Percentiles rank a stretch among this genome's conserved stretches.
These are phyloP conservation scores for Cephus nigrinus DNA, from an alignment of 2,888 invertebrate genomes.

Conservation along the genomic window DNA sequence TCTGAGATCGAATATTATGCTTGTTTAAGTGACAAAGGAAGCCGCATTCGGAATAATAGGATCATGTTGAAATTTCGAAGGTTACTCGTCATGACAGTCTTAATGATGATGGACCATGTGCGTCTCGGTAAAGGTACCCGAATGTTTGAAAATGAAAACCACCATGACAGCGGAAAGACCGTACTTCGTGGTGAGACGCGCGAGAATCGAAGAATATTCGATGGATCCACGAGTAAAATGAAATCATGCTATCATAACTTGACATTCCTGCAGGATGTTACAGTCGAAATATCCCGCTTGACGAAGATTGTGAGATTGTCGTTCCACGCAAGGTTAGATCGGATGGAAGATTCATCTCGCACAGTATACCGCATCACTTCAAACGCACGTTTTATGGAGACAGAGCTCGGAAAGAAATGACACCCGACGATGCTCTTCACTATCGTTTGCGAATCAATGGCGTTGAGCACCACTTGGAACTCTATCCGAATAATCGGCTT, in stretches of 20 bases:
- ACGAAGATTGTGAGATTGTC: slow-evolving; percentile 53
- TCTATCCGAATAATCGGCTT: slow-evolving; percentile 58
- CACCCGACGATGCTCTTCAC: slow-evolving; percentile 52
- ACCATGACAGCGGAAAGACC: neutral
- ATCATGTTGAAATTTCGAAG: neutral
- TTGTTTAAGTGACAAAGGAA: neutral
- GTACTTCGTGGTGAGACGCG: slow-evolving; percentile 7
- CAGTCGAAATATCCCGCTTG: slow-evolving; percentile 28
- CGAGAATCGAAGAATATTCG: too few species aligned
- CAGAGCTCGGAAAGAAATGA: slow-evolving; percentile 31
- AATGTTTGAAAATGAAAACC: neutral
- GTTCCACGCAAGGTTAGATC: slow-evolving; percentile 58
- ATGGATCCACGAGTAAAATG: neutral
- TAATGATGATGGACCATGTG: neutral
- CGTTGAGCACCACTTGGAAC: slow-evolving; percentile 55
- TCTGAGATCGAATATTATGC: too few species aligned
- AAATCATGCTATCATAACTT: neutral
- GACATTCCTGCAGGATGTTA: slow-evolving; percentile 39
- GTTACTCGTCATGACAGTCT: neutral
- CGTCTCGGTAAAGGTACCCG: neutral
- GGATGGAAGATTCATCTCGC: slow-evolving; percentile 57
- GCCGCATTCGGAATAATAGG: neutral
- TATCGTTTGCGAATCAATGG: slow-evolving; percentile 60
- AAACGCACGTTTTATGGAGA: slow-evolving; percentile 36
- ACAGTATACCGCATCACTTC: slow-evolving; percentile 59